phyloP scores from a whole-genome alignment of 2,888 invertebrate species.

The Rhagium mordax region DNA sequence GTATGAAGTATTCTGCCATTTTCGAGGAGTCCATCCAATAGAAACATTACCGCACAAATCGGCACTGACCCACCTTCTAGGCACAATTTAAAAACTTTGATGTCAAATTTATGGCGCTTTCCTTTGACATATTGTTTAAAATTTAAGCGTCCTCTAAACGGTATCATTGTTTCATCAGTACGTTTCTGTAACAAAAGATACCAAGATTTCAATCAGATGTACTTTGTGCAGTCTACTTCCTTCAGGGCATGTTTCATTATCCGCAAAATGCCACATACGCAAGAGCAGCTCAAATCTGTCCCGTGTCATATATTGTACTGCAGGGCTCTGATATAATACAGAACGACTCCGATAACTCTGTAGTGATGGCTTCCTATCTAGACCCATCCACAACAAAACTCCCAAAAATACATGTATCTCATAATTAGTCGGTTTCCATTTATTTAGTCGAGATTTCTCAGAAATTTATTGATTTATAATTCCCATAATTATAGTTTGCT shows the following conservation, averaged over 20 bases:
- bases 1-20: neutral
- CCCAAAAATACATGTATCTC: constrained; percentile 24
- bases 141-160: neutral
- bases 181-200: too few species aligned
- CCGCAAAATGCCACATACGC: constrained; percentile 22
- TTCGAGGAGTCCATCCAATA: neutral
- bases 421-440: too few species aligned
- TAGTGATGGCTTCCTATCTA: constrained; percentile 34
- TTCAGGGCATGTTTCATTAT: too few species aligned
- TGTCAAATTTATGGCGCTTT: neutral
- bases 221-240: too few species aligned
- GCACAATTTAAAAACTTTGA: constrained; percentile 17
- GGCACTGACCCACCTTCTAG: neutral
- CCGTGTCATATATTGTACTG: constrained; percentile 26
- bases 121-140: neutral
- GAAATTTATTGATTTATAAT: neutral
- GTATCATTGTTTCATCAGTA: neutral
- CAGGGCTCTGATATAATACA: constrained; percentile 17
- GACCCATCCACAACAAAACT: constrained; percentile 38
- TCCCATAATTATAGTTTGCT: too few species aligned
- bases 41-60: neutral
- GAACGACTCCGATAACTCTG: constrained; percentile 30
- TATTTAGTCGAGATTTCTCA: neutral
- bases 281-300: constrained; percentile 38
- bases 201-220: too few species aligned